These are phyloP conservation scores for Drosophila algonquin DNA, from an alignment of 2,888 invertebrate genomes.

Conservation along the genomic window DNA sequence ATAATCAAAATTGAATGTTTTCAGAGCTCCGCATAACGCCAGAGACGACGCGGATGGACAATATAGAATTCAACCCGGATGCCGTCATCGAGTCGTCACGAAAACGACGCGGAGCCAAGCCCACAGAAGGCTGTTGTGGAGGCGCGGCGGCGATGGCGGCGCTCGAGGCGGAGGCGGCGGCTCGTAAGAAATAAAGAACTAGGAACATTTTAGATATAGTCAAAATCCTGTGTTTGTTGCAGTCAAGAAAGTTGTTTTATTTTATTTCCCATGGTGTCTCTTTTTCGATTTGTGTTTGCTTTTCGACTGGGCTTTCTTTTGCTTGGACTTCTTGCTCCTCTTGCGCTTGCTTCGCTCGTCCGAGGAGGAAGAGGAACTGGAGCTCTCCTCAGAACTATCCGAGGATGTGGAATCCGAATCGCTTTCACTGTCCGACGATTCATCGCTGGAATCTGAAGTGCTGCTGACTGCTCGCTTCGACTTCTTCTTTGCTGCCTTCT, in stretches of 20 bases:
- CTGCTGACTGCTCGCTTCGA: slow-evolving; percentile 48
- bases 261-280: slow-evolving; percentile 65
- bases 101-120: slow-evolving; percentile 47
- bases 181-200: slow-evolving; percentile 56
- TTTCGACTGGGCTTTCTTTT: slow-evolving; percentile 56
- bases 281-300: slow-evolving; percentile 60
- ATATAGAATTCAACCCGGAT: slow-evolving; percentile 87
- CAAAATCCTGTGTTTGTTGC: slow-evolving; percentile 36
- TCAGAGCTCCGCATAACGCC: slow-evolving; percentile 79
- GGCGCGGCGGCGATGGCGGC: slow-evolving; percentile 65
- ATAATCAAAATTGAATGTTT: slow-evolving; percentile 7
- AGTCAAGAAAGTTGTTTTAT: slow-evolving; percentile 14
- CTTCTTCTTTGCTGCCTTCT: slow-evolving; percentile 58
- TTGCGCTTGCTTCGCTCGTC: slow-evolving; percentile 68
- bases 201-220: slow-evolving; percentile 28
- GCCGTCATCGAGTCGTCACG: slow-evolving; percentile 82
- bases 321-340: slow-evolving; percentile 60
- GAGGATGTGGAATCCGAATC: slow-evolving; percentile 45
- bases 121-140: slow-evolving; percentile 59
- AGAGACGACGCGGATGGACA: slow-evolving; percentile 85
- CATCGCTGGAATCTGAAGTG: slow-evolving; percentile 49
- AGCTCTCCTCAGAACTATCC: slow-evolving; percentile 56
- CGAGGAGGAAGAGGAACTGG: slow-evolving; percentile 57
- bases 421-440: slow-evolving; percentile 44
- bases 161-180: slow-evolving; percentile 47